phyloP scores from a whole-genome alignment of 2,113 vertebrate species.

The Onychorhynchus coronatus region DNA sequence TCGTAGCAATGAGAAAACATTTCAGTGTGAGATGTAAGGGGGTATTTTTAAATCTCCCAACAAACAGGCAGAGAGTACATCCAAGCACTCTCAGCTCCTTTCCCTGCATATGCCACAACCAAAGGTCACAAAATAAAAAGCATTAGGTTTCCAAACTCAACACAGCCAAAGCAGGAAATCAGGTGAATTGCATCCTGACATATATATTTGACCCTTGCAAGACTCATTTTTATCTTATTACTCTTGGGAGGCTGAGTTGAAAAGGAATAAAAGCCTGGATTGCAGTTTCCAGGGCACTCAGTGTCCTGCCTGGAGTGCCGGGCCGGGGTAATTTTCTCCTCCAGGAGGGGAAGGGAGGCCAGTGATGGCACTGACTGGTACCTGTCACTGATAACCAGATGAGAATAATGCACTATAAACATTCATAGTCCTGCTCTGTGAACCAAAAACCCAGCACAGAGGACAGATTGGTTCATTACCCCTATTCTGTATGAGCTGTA shows the following conservation, averaged over 20 bases:
- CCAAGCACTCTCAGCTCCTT: background rate
- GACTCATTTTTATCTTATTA: background rate
- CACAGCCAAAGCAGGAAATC: background rate
- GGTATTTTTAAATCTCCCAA: background rate
- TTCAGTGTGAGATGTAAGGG: background rate
- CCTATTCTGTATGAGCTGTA: background rate
- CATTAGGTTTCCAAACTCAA: background rate
- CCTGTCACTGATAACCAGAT: background rate
- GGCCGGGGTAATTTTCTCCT: background rate
- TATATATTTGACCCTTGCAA: background rate
- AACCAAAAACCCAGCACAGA: background rate
- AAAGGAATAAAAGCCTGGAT: background rate
- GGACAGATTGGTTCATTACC: constrained; percentile 25
- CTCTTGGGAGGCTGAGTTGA: background rate
- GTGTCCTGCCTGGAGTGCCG: background rate
- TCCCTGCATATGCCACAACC: background rate
- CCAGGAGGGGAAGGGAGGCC: background rate
- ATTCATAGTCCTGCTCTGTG: background rate
- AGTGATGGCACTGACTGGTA: background rate
- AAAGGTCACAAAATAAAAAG: background rate
- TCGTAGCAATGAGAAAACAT: background rate
- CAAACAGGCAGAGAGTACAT: background rate
- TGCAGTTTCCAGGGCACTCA: background rate
- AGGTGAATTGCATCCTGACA: background rate
- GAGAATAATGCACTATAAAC: background rate